Conservation (phyloP, 2,797 vertebrate genomes). For the Myiothlypis coronata region DNA sequence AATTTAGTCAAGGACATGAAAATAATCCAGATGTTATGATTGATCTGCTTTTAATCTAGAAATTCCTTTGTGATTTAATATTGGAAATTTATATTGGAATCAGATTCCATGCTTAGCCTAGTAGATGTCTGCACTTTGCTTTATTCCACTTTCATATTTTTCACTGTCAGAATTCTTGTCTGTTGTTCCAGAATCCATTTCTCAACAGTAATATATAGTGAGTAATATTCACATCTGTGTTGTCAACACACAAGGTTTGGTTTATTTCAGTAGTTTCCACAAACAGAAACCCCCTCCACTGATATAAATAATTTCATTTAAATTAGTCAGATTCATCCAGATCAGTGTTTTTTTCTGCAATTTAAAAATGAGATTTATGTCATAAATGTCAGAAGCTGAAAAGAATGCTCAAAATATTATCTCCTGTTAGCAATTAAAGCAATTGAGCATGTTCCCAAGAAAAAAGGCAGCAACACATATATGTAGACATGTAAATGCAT, state of each 20-base stretch:
- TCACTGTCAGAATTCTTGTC: background rate
- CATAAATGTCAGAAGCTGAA: background rate
- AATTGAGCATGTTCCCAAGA: background rate
- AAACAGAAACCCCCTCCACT: fast-evolving
- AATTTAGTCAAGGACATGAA: background rate
- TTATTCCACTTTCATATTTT: background rate
- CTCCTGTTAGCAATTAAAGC: background rate
- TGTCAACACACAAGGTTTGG: background rate
- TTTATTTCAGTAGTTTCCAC: background rate
- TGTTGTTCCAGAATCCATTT: background rate
- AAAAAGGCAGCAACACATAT: background rate
- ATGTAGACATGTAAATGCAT: background rate
- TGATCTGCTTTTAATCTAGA: background rate
- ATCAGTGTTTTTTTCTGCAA: background rate
- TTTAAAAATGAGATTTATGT: background rate
- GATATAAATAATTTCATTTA: background rate
- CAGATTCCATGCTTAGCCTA: background rate
- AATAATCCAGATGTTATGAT: background rate
- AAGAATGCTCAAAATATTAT: background rate
- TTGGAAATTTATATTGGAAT: background rate
- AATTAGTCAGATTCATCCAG: background rate
- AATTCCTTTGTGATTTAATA: background rate
- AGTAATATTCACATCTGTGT: background rate
- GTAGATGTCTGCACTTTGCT: background rate
- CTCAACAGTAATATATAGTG: background rate